Evolutionary conservation across 2,797 vertebrate species (phyloP), one percentile per base, ranked within the genome.

Genomic region (Helarctos malayanus): DNA sequence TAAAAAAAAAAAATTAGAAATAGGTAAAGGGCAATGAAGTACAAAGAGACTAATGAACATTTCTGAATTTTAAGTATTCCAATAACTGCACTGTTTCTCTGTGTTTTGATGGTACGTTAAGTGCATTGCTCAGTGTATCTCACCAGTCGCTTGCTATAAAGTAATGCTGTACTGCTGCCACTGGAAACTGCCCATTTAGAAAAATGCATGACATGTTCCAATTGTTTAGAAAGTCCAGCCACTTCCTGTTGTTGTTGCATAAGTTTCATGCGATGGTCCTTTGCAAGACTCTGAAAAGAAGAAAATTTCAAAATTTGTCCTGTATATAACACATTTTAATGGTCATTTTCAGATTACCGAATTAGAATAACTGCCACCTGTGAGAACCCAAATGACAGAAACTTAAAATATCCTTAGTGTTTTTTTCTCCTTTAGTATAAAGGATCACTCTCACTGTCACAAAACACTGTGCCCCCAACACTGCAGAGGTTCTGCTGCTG

Each of bases 101-200:
- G n/a, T 35, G 29, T 25, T 85, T 83, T 89, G 71, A 76, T 1
- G 27, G 18, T 29, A 80, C 19, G 65, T 6, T 65, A 87, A 90
- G 38, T 38, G 78, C 32, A 41, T 61, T 1, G 45, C 13, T 57
- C 32, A 29, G 56, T 56, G 49, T n/a, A 32, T 89, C 98, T 98
- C 98, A 99, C 99, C 99, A 99, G 97, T 61, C 99, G 98, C 97
- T 99, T 99, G 97, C 99, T 99, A 97, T 99, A 99, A 13, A 99
- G 95, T 35, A 99, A 97, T 0, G 99, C 99, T 54, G 99, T 99
- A 96, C 99, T 99, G 98, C 99, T 99, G 90, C 99, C 98, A 96
- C 98, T 99, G 97, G 99, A 99, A 97, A 99, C 99, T 19, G 99
- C 99, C 99, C 99, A 99, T 89, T 99, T 99, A 91, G 99, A 99